Conservation (phyloP, 2,797 vertebrate species). For the Buceros bicornis region DNA sequence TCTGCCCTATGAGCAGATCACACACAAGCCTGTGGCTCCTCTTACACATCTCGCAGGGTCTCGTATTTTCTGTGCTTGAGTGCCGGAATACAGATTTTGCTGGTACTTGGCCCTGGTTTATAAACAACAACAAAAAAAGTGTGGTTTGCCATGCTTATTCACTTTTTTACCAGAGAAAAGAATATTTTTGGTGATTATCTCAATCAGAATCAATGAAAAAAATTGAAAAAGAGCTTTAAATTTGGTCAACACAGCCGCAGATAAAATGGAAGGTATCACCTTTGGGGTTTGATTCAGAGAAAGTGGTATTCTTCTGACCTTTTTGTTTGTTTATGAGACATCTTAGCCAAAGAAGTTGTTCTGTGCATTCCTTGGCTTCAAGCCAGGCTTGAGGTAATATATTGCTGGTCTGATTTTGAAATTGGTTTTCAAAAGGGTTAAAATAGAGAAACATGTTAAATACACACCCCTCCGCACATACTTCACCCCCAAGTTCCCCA, state of each 20-base stretch:
- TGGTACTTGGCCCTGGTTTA: neutral
- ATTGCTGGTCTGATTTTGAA: neutral
- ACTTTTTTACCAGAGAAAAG: neutral
- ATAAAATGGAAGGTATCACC: neutral
- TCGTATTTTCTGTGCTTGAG: accelerated
- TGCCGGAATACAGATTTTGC: neutral
- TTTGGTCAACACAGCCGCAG: neutral
- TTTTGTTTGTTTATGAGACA: neutral
- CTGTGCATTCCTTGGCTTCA: neutral
- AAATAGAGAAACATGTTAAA: neutral
- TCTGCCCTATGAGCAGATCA: accelerated
- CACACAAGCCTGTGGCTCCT: accelerated
- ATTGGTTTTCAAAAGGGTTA: neutral
- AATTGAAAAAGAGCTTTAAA: neutral
- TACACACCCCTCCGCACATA: accelerated
- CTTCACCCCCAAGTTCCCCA: neutral
- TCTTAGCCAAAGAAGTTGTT: neutral
- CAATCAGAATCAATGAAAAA: neutral
- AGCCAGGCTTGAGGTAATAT: neutral
- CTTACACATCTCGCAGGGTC: accelerated
- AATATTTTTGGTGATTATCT: neutral
- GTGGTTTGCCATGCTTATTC: neutral
- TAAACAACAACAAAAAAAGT: neutral
- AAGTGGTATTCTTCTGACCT: neutral
- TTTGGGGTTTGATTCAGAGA: neutral